Evolutionary conservation across 2,113 vertebrate species (phyloP), one percentile per base, ranked within the genome.

Genomic region (Chroicocephalus ridibundus): DNA sequence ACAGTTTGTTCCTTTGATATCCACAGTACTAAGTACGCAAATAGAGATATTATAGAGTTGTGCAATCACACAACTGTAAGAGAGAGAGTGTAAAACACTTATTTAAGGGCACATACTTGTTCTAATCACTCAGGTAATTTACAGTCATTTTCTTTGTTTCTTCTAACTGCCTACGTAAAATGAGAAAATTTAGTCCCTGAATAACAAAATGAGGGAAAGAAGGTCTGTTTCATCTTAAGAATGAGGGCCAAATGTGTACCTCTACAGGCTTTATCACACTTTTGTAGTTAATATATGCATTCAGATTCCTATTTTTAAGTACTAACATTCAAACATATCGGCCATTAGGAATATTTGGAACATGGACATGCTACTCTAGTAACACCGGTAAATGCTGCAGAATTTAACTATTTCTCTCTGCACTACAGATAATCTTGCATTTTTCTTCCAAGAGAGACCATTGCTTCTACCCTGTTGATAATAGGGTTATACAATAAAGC

Each of bases 211-310:
- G 17, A 34, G 11, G 15, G 42, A 71, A 91, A 82, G 5, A 78
- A 49, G 2, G 27, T 81, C 36, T 54, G 7, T 51, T 70, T 70
- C 5, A 9, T 57, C 24, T 70, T 62, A 44, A 44, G 29, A 69
- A 20, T 0, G 0, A 12, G 7, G 15, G 11, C 5, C 34, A 86
- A 74, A 57, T 44, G 2, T 21, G 21, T 51, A 38, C 9, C 8
- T 83, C 31, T 70, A 16, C 19, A 57, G 14, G 14, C 9, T 83
- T 32, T 3, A 11, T 19, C 12, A 77, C 12, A 42, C 4, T 71
- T 86, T 70, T 65, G 9, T 16, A 74, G 34, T 31, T 51, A 52
- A 31, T 1, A 3, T 71, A 54, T 74, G 5, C 40, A 78, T 46
- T 60, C 20, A 47, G 13, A 44, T 86, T 76, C 40, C 13, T 71